phyloP scores from a whole-genome alignment of 1,140 invertebrate genomes.

The Brachystomella parvula region DNA sequence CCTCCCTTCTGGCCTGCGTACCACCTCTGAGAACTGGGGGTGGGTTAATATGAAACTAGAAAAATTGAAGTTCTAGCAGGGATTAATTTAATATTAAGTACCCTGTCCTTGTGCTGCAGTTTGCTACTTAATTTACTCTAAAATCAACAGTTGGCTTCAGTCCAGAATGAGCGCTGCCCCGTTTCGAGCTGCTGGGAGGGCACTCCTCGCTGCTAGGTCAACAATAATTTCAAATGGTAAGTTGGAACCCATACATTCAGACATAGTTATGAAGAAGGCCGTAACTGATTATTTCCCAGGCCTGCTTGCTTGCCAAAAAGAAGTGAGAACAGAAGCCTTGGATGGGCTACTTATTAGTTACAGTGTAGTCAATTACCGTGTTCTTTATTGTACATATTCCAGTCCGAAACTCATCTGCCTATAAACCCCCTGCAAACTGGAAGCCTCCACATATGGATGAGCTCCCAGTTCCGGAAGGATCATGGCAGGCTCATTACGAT shows the following conservation, averaged over 20 bases:
- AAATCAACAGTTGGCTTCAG: neutral
- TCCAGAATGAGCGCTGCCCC: neutral
- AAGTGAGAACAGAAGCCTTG: too few relatives aligned
- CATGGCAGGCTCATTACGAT: slow-evolving; percentile 59
- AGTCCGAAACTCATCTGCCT: slow-evolving; percentile 3
- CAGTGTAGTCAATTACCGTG: too few relatives aligned
- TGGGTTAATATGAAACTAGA: too few relatives aligned
- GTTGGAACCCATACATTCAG: neutral
- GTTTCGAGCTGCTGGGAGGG: neutral
- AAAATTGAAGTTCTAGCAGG: too few relatives aligned
- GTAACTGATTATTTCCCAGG: too few relatives aligned
- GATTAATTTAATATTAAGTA: too few relatives aligned
- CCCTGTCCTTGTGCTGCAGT: too few relatives aligned
- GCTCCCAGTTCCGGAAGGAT: slow-evolving; percentile 59
- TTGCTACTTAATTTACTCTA: neutral
- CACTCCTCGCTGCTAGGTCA: neutral
- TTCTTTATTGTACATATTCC: neutral
- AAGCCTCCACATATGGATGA: slow-evolving; percentile 52
- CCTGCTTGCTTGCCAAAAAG: too few relatives aligned
- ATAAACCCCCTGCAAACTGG: neutral
- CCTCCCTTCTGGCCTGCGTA: too few relatives aligned
- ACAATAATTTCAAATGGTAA: neutral
- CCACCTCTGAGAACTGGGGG: too few relatives aligned
- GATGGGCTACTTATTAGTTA: too few relatives aligned
- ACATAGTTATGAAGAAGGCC: neutral